These are phyloP conservation scores for Carterocephalus palaemon DNA, from an alignment of 2,888 invertebrate genomes.

Conservation along the genomic window DNA sequence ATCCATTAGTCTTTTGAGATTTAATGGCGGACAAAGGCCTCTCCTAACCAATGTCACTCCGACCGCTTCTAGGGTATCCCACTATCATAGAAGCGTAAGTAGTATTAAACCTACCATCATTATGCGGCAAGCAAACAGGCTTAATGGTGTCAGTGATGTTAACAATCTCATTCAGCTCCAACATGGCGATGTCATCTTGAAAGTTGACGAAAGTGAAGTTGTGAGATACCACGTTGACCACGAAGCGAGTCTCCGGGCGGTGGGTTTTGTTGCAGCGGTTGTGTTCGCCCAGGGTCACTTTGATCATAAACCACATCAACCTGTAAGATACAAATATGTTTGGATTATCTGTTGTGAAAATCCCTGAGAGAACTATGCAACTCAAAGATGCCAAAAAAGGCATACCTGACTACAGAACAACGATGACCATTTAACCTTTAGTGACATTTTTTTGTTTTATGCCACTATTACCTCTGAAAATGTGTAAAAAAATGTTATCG, in stretches of 20 bases:
- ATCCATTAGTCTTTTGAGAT: no score
- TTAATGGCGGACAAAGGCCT: no score
- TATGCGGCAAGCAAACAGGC: constrained; percentile 88
- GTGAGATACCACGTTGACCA: constrained; percentile 84
- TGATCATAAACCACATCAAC: constrained; percentile 95
- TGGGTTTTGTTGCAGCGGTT: constrained; percentile 86
- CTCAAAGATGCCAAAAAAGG: no score
- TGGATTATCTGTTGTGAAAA: no score
- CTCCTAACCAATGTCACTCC: no score
- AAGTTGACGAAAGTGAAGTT: constrained; percentile 90
- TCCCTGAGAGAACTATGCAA: no score
- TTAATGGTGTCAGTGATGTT: constrained; percentile 86
- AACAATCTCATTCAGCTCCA: constrained; percentile 87
- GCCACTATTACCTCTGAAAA: no score
- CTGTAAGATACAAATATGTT: constrained; percentile 76
- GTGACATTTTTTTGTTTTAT: no score
- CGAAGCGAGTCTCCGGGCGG: constrained; percentile 86
- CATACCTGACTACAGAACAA: no score
- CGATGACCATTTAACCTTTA: no score
- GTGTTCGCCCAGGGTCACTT: constrained; percentile 91
- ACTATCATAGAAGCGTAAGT: background rate
- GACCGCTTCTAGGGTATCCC: no score
- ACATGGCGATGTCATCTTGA: constrained; percentile 89
- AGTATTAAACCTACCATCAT: constrained; percentile 68
- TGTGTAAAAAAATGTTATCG: no score